Percentiles rank a stretch among this genome's conserved stretches.
Conservation (phyloP, 2,797 vertebrate species). For the Scleropages formosus region DNA sequence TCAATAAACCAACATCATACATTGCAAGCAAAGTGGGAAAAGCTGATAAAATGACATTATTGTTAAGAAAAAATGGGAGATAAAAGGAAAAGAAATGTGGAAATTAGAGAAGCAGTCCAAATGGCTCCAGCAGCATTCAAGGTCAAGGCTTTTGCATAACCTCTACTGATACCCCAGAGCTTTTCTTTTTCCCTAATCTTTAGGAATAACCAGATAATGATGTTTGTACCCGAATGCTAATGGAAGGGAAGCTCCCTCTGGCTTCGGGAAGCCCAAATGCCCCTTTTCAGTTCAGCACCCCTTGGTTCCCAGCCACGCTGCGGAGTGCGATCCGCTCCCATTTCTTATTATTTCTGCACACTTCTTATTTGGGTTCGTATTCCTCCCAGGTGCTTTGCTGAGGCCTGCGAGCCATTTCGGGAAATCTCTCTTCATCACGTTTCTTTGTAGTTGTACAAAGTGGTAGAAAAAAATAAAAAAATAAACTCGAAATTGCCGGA, state of each 20-base stretch:
- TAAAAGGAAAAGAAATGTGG: slow-evolving; percentile 12
- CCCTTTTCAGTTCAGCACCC: background rate
- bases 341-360: background rate
- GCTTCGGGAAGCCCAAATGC: slow-evolving; percentile 3
- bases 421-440: background rate
- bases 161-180: slow-evolving; percentile 58
- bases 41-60: slow-evolving; percentile 3
- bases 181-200: slow-evolving; percentile 55
- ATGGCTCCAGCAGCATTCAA: slow-evolving; percentile 54
- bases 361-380: slow-evolving; percentile 15
- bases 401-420: background rate
- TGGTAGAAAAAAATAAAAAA: background rate
- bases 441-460: background rate
- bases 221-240: slow-evolving; percentile 56
- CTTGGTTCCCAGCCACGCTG: background rate
- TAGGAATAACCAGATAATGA: slow-evolving; percentile 76
- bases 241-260: slow-evolving; percentile 52
- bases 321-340: background rate
- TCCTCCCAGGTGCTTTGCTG: background rate
- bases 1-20: background rate
- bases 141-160: slow-evolving; percentile 62
- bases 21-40: slow-evolving; percentile 28
- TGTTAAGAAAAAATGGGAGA: background rate
- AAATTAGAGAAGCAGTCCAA: slow-evolving; percentile 43
- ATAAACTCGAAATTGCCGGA: background rate